phyloP scores from a whole-genome alignment of 2,113 vertebrate genomes.

The Tauraco erythrolophus region DNA sequence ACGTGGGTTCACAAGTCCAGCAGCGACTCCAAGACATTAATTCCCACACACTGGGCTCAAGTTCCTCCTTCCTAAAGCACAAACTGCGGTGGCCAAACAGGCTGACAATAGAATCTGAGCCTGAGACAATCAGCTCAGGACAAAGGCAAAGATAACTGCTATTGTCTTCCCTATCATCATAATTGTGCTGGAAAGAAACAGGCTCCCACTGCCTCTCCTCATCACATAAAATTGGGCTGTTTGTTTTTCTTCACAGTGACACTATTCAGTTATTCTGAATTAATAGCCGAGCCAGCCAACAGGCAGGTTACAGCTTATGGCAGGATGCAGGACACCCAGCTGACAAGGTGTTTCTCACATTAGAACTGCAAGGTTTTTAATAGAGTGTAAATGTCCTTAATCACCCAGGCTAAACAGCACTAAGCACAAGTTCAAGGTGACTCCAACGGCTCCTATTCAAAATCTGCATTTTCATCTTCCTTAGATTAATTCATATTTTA shows the following conservation, averaged over 20 bases:
- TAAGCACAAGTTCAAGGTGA: conserved; percentile 73
- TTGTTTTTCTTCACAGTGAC: neutral
- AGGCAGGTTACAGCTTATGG: neutral
- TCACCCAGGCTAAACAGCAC: conserved; percentile 25
- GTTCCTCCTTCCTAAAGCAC: neutral
- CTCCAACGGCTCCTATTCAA: conserved; percentile 28
- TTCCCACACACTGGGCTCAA: rapidly evolving
- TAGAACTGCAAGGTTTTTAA: conserved; percentile 53
- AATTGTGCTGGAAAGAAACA: neutral
- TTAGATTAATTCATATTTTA: conserved; percentile 75
- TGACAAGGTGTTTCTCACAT: conserved; percentile 23
- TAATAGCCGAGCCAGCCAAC: neutral
- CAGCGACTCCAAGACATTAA: neutral
- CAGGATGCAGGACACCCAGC: neutral
- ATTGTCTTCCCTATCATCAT: neutral
- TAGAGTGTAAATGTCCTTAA: conserved; percentile 69
- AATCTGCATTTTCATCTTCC: conserved; percentile 71
- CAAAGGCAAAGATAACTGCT: neutral
- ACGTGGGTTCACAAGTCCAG: neutral
- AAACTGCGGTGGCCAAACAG: neutral
- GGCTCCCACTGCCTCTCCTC: neutral
- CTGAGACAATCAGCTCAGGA: neutral
- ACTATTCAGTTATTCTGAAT: neutral
- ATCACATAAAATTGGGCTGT: neutral
- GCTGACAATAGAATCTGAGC: neutral